Conservation (phyloP, 1,140 invertebrate genomes). For the Papilio helenus region DNA sequence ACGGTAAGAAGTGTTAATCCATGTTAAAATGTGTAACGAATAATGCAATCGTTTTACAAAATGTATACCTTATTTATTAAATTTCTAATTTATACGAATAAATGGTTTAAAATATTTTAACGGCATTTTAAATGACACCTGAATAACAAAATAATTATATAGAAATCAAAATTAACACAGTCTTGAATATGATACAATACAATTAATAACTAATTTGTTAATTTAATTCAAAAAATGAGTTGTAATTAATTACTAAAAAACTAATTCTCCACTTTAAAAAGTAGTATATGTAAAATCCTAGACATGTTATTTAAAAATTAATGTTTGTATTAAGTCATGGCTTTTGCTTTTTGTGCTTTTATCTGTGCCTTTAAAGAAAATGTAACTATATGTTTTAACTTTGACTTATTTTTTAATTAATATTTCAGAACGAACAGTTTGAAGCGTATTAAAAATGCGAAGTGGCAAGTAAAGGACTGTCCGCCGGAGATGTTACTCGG, state of each 20-base stretch:
- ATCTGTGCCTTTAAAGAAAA: conserved; percentile 15
- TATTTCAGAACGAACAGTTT: conserved; percentile 84
- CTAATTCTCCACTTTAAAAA: background rate
- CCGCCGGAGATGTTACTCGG: conserved; percentile 79
- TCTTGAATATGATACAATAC: background rate
- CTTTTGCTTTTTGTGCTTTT: conserved; percentile 39
- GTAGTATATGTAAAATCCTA: conserved; percentile 10
- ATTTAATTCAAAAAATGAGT: background rate
- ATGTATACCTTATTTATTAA: conserved; percentile 25
- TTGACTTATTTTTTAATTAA: background rate
- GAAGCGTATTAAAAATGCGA: conserved; percentile 84
- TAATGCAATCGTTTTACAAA: conserved; percentile 15
- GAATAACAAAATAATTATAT: background rate
- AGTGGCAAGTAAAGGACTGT: conserved; percentile 85
- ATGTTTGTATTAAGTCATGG: conserved; percentile 29
- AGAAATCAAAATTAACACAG: too few relatives aligned
- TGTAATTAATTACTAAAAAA: background rate
- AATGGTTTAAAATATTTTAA: conserved; percentile 39
- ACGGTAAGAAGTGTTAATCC: background rate
- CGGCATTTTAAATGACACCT: conserved; percentile 39
- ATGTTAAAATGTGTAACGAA: conserved; percentile 1
- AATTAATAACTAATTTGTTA: background rate
- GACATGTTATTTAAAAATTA: background rate
- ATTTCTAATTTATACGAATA: conserved; percentile 30
- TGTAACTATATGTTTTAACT: conserved; percentile 13